Conservation (phyloP, 2,888 invertebrate genomes). For the Bombyx huttoni region DNA sequence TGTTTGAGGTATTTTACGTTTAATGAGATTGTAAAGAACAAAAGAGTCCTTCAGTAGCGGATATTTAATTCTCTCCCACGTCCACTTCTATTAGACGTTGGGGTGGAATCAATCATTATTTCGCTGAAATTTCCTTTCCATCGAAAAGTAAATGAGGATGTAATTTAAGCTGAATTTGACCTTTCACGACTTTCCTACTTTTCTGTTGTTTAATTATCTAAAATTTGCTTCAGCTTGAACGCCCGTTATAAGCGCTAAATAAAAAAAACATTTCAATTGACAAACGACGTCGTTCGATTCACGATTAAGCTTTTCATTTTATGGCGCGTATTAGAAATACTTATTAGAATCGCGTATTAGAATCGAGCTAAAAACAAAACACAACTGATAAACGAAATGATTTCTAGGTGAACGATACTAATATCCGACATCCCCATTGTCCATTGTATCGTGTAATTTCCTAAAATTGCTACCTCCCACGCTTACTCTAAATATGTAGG, state of each 20-base stretch:
- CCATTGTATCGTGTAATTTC: conserved; percentile 23
- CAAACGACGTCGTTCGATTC: too few species aligned
- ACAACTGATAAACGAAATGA: background rate
- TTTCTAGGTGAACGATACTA: background rate
- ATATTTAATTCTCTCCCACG: conserved; percentile 39
- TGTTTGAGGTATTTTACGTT: conserved; percentile 42
- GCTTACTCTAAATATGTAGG: conserved; percentile 20
- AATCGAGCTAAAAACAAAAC: too few species aligned
- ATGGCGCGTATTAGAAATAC: too few species aligned
- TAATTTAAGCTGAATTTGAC: conserved; percentile 1
- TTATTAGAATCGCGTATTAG: too few species aligned
- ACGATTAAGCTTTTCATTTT: too few species aligned
- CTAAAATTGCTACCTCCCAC: conserved; percentile 16
- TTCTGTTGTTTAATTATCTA: background rate
- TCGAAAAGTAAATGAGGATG: conserved; percentile 2
- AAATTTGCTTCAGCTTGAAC: background rate
- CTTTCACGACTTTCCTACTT: background rate
- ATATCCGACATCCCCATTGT: conserved; percentile 21
- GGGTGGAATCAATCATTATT: conserved; percentile 36
- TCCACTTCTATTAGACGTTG: conserved; percentile 37
- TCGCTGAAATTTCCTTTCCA: conserved; percentile 10
- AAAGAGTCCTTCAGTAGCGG: conserved; percentile 38
- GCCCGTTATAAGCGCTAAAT: too few species aligned
- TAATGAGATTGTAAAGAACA: conserved; percentile 54
- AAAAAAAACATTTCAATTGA: too few species aligned